Percentiles rank a stretch among this genome's conserved stretches.
phyloP scores from a whole-genome alignment of 1,140 invertebrate species.

The Cyphomyrmex costatus region DNA sequence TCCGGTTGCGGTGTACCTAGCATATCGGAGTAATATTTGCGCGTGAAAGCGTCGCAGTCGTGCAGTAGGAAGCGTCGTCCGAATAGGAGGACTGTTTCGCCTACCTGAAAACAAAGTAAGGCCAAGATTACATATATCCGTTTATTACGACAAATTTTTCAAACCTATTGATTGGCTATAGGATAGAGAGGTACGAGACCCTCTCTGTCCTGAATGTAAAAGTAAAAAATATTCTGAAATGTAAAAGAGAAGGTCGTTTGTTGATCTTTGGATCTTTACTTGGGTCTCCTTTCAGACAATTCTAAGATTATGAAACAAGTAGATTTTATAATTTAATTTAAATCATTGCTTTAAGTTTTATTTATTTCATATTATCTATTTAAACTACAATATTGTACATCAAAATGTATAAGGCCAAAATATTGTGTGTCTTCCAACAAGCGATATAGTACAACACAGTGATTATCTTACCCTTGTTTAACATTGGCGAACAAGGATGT shows the following conservation, averaged over 20 bases:
- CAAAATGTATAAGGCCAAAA: too few species aligned
- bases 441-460: too few species aligned
- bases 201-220: too few species aligned
- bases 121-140: too few species aligned
- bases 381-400: neutral
- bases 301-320: neutral
- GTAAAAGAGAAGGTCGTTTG: neutral
- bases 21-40: slow-evolving; percentile 90
- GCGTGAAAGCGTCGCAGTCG: slow-evolving; percentile 93
- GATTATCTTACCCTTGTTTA: too few species aligned
- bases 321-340: neutral
- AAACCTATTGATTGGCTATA: too few species aligned
- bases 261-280: neutral
- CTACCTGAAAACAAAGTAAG: slow-evolving; percentile 87
- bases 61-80: slow-evolving; percentile 91
- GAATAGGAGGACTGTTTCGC: slow-evolving; percentile 90
- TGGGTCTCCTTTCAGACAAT: neutral
- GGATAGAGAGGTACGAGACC: too few species aligned
- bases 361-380: neutral
- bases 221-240: neutral
- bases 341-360: neutral
- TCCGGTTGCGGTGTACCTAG: slow-evolving; percentile 85
- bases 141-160: too few species aligned
- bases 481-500: too few species aligned
- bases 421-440: too few species aligned